Evolutionary conservation across 1,140 invertebrate species (phyloP).

Genomic region (Ganaspis sp.): DNA sequence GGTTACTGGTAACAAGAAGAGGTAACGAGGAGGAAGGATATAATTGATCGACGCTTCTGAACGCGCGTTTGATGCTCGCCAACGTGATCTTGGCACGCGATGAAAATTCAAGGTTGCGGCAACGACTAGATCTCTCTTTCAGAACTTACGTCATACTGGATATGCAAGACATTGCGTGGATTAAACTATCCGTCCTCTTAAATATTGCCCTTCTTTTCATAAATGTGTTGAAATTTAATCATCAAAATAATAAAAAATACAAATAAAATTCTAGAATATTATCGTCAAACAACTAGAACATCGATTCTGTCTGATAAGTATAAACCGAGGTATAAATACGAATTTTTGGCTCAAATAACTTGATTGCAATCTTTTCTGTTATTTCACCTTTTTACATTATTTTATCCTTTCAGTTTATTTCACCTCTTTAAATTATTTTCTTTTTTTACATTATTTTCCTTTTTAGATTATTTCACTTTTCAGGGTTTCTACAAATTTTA

Average conservation of each 20-base stretch:
- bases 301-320: too few species aligned
- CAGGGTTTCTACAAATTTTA: too few species aligned
- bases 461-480: too few species aligned
- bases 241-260: not conserved
- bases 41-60: constrained; percentile 38
- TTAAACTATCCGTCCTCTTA: not conserved
- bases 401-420: too few species aligned
- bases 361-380: too few species aligned
- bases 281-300: too few species aligned
- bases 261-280: too few species aligned
- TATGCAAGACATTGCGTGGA: constrained; percentile 40
- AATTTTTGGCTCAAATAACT: too few species aligned
- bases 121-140: constrained; percentile 52
- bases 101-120: constrained; percentile 64
- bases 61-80: constrained; percentile 33
- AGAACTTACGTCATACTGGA: constrained; percentile 59
- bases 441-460: too few species aligned
- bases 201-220: not conserved
- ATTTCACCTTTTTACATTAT: too few species aligned
- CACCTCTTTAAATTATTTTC: too few species aligned
- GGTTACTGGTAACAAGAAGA: not conserved
- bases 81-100: constrained; percentile 67
- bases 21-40: not conserved
- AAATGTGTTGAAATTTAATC: not conserved
- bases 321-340: too few species aligned